A percentile compares a stretch with the other conserved stretches of the same genome.
These are phyloP conservation scores for Beris morrisii DNA, from an alignment of 2,888 invertebrate genomes.

Conservation along the genomic window DNA sequence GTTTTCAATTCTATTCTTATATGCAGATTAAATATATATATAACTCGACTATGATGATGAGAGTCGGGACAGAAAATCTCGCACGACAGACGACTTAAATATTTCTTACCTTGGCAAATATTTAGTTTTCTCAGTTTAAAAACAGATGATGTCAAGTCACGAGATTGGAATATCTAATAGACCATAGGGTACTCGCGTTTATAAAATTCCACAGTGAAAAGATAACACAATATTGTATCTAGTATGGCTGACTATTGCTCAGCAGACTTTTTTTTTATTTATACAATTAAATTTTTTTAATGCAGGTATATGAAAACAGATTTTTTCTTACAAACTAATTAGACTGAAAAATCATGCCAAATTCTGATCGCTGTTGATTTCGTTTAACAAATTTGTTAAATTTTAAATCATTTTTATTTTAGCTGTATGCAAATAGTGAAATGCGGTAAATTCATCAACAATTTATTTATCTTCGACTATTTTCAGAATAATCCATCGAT, in stretches of 20 bases:
- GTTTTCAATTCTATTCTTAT: too few species aligned
- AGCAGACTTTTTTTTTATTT: too few species aligned
- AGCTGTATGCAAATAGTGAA: too few species aligned
- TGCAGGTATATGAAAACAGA: too few species aligned
- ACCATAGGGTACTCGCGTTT: background rate
- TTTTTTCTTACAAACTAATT: background rate
- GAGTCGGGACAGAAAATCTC: background rate
- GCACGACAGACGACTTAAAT: conserved; percentile 16
- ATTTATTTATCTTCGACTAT: background rate
- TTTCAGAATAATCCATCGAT: background rate
- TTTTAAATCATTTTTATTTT: too few species aligned
- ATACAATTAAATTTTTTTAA: too few species aligned
- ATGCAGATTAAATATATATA: too few species aligned
- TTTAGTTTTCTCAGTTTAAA: conserved; percentile 7
- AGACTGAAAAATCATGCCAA: conserved; percentile 11
- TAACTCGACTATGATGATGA: conserved; percentile 1
- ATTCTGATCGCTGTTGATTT: background rate
- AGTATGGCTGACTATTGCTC: background rate
- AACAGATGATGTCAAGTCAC: conserved; percentile 20
- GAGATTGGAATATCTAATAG: conserved; percentile 26
- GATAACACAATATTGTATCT: background rate
- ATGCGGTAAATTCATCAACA: conserved; percentile 4
- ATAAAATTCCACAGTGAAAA: background rate
- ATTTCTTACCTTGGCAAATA: conserved; percentile 20
- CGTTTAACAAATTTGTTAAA: too few species aligned